Evolutionary conservation across 2,113 vertebrate genomes (phyloP).

Genomic region (Salvelinus sp.): DNA sequence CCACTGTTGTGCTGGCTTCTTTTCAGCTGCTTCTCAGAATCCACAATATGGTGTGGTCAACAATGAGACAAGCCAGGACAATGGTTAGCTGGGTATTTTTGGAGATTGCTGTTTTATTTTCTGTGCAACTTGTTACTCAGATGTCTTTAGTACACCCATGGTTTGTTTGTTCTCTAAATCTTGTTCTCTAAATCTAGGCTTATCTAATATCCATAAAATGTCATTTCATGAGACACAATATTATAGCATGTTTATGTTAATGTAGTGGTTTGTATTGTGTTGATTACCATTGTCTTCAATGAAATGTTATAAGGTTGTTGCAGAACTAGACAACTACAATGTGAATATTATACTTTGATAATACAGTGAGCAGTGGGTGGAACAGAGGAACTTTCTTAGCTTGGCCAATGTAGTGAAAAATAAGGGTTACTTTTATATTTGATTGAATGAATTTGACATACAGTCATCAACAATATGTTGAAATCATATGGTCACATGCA

Average conservation of each 20-base stretch:
- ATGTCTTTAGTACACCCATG: no score
- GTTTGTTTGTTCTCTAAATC: background rate
- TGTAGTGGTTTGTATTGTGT: background rate
- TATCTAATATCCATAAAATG: background rate
- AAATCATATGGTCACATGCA: no score
- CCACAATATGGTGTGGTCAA: background rate
- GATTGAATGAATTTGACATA: no score
- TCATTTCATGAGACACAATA: background rate
- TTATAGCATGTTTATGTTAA: background rate
- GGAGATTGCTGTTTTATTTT: background rate
- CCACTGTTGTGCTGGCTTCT: slow-evolving; percentile 35
- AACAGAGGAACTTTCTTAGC: background rate
- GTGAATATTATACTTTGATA: background rate
- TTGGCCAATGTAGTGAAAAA: background rate
- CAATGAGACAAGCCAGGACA: background rate
- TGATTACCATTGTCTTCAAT: background rate
- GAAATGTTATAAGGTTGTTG: background rate
- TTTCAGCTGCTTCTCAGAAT: slow-evolving; percentile 28
- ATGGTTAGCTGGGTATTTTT: background rate
- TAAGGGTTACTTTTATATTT: no score
- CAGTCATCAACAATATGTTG: no score
- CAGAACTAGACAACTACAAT: background rate
- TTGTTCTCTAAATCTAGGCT: no score
- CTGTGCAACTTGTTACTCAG: background rate
- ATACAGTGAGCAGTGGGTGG: background rate